A percentile compares a stretch with the other conserved stretches of the same genome.
Evolutionary conservation across 2,797 vertebrate species (phyloP).

Genomic region (Sciaenops ocellatus): DNA sequence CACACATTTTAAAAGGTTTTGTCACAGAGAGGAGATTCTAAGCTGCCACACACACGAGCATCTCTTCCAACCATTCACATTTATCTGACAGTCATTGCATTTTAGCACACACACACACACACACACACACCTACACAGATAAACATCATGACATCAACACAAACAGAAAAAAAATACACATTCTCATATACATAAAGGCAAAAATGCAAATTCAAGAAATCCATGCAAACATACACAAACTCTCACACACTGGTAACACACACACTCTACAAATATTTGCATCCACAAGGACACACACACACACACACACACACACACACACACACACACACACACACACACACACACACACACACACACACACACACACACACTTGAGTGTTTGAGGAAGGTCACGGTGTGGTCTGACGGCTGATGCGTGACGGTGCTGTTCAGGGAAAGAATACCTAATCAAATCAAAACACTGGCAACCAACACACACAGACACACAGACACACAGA

Average conservation of each 20-base stretch:
- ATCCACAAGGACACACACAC: background rate
- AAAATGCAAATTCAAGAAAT: conserved; percentile 14
- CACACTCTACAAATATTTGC: background rate
- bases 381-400: conserved; percentile 68
- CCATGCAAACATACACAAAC: conserved; percentile 16
- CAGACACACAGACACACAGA: conserved; percentile 15
- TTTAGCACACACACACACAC: conserved; percentile 15
- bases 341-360: background rate
- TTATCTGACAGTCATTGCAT: conserved; percentile 56
- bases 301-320: conserved; percentile 16
- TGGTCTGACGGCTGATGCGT: conserved; percentile 62
- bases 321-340: conserved; percentile 21
- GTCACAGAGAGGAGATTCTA: conserved; percentile 60
- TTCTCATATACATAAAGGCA: conserved; percentile 4
- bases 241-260: background rate
- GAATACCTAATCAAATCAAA: conserved; percentile 68
- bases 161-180: background rate
- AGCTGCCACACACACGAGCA: conserved; percentile 50
- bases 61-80: conserved; percentile 56
- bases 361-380: conserved; percentile 27
- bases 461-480: conserved; percentile 15
- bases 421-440: conserved; percentile 54
- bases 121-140: background rate
- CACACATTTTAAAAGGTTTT: conserved; percentile 50
- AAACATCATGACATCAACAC: background rate